Evolutionary conservation across 92 coral and sea anemone genomes (phyloP).

Genomic region (Bergia sp.): DNA sequence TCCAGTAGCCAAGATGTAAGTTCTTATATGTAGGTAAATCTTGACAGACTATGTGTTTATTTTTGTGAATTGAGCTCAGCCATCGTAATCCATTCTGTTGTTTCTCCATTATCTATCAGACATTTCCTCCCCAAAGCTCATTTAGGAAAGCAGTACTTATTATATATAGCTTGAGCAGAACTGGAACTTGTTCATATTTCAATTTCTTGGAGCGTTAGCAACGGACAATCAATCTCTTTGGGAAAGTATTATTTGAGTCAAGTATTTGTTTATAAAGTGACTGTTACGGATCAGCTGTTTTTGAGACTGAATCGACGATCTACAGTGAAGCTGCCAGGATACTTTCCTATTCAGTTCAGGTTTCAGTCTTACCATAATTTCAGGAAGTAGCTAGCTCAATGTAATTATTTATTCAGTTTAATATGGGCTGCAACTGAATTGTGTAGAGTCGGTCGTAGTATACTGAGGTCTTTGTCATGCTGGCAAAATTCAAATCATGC

Average conservation of each 20-base stretch:
- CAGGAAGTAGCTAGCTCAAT: background rate
- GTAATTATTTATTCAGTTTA: too few species aligned
- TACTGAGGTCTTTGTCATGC: too few species aligned
- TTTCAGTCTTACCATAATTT: background rate
- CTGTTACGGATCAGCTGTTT: background rate
- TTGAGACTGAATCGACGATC: background rate
- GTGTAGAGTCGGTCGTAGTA: too few species aligned
- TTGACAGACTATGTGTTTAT: background rate
- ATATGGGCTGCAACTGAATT: too few species aligned
- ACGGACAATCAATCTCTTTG: background rate
- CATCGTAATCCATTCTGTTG: background rate
- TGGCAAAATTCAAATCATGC: too few species aligned
- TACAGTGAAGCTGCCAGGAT: background rate
- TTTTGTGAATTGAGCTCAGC: too few species aligned
- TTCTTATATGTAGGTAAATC: background rate
- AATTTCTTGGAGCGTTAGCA: background rate
- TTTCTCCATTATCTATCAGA: background rate
- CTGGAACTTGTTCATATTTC: background rate
- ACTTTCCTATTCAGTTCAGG: background rate
- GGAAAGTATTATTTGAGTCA: background rate
- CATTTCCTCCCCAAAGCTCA: background rate
- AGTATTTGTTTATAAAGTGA: background rate
- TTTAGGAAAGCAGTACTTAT: too few species aligned
- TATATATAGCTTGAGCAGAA: background rate
- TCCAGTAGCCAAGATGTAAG: constrained; percentile 42